A percentile compares a stretch with the other conserved stretches of the same genome.
Conservation (phyloP, 1,140 invertebrate genomes). For the Pollicipes pollicipes region DNA sequence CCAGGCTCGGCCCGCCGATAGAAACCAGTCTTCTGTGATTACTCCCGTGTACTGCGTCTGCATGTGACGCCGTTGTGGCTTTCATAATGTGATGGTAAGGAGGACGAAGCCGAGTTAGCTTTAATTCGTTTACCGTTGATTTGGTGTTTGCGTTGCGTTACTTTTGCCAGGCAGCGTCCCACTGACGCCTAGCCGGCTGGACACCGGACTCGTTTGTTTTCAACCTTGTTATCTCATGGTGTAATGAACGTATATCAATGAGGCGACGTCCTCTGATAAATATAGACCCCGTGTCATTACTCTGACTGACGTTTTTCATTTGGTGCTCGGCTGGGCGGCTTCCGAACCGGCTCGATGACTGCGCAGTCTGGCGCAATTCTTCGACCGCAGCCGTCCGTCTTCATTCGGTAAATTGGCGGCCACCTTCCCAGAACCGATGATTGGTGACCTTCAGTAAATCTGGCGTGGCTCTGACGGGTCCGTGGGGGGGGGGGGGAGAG, state of each 20-base stretch:
- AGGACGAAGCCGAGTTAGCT: not conserved
- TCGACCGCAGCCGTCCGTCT: not conserved
- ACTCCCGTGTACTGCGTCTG: not conserved
- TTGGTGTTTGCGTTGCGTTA: not conserved
- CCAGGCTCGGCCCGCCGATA: too few species aligned
- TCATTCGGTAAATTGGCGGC: not conserved
- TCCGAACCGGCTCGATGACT: too few species aligned
- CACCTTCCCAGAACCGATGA: not conserved
- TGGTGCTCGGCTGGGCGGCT: not conserved
- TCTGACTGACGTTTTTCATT: not conserved
- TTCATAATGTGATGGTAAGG: not conserved
- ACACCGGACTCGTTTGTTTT: not conserved
- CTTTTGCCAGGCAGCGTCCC: not conserved
- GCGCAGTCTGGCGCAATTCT: too few species aligned
- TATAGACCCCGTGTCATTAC: not conserved
- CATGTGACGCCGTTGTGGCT: not conserved
- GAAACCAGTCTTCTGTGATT: not conserved
- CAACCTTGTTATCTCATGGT: not conserved
- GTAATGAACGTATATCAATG: constrained; percentile 1
- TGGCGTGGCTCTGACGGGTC: too few species aligned
- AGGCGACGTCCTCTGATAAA: not conserved
- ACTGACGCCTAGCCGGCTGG: not conserved
- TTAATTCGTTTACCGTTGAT: not conserved
- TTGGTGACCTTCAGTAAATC: not conserved
- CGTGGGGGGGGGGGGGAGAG: too few species aligned